Conservation (phyloP, 2,113 vertebrate species). For the Lycocorax pyrrhopterus region DNA sequence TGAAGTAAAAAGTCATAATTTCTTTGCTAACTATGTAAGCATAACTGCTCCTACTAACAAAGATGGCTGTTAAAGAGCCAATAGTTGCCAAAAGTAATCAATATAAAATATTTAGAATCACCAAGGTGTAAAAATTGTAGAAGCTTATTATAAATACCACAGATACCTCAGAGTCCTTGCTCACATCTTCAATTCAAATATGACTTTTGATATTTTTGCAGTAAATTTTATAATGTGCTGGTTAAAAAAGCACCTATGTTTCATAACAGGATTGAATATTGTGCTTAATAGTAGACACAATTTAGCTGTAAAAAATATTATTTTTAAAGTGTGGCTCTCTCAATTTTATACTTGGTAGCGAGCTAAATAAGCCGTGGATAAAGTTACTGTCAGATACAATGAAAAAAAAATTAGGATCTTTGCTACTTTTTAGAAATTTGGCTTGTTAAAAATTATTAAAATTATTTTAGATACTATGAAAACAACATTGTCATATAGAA, state of each 20-base stretch:
- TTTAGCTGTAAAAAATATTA: background rate
- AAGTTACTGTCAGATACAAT: background rate
- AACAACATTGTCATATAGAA: background rate
- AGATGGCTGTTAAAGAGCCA: background rate
- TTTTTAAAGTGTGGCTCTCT: background rate
- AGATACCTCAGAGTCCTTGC: background rate
- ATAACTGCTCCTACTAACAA: background rate
- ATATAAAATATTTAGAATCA: background rate
- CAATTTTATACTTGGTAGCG: background rate
- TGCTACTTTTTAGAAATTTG: background rate
- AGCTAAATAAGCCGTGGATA: background rate
- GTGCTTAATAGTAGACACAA: background rate
- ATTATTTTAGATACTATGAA: background rate
- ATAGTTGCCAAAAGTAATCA: background rate
- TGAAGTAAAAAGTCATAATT: conserved; percentile 15
- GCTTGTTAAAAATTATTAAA: background rate
- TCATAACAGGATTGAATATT: background rate
- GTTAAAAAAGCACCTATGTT: background rate
- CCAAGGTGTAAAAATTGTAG: background rate
- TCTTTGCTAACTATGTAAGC: conserved; percentile 18
- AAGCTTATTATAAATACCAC: background rate
- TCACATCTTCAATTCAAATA: background rate
- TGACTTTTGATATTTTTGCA: background rate
- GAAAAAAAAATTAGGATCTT: background rate
- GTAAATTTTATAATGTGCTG: background rate